Base-by-base conservation (phyloP, 1,140 invertebrate species). In the Hesperophylax magnus region DNA sequence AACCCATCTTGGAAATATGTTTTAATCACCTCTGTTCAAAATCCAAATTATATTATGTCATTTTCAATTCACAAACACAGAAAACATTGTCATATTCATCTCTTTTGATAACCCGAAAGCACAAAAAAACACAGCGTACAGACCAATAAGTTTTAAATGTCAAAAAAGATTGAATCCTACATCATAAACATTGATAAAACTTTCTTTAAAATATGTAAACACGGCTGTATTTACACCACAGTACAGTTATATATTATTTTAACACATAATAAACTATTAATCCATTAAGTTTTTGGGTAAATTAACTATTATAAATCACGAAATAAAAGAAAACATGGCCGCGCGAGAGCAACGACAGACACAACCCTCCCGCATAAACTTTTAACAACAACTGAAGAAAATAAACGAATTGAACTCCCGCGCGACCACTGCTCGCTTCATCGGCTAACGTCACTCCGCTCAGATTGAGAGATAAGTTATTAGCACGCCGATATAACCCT, bases 381-480 rank as follows among this genome's bases (percentile, higher is more conserved):
- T 58, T 65, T 60, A 47, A 60, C 17, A 60, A 17, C 81, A 82
- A 82, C 81, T 82, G 81, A 82, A 75, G 77, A 11, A 58, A 76
- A 60, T 61, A 76, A 82, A 78, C 60, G 47, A 53, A 65, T 31
- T 31, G 31, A 39, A 39, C 34, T 39, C 34, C 69, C 18, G 18
- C 20, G 14, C 81, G 47, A 75, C 60, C 78, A 80, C 53, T 80
- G 76, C 74, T 39, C 82, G 79, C 79, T 81, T 81, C 79, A 83
- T 83, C 63, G 76, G 79, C 61, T 76, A 78, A 72, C 76, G 60
- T 78, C 76, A 78, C 60, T 47, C 3, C 34, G 34, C 34, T 39
- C 34, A 27, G 31, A 53, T 72, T 72, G 56, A 58, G 58, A 78
- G 61, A 60, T 52, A 22, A 53, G 17, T 34, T 18, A 0, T 60